A percentile compares a stretch with the other conserved stretches of the same genome.
These are phyloP conservation scores for Egretta garzetta DNA, from an alignment of 2,113 vertebrate species.

Conservation along the genomic window DNA sequence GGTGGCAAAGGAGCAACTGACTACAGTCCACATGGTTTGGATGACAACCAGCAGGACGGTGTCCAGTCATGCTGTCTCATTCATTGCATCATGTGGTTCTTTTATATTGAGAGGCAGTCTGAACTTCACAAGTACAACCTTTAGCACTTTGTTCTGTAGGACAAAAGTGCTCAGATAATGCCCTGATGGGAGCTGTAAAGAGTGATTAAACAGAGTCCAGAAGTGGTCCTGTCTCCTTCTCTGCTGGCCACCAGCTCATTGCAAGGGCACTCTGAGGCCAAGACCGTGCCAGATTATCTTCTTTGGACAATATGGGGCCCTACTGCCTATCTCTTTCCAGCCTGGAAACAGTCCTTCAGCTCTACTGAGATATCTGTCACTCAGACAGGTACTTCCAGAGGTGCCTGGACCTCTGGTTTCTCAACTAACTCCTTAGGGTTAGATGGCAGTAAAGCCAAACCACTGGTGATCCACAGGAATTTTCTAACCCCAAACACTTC, in stretches of 20 bases:
- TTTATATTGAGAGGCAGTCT: neutral
- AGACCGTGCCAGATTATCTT: neutral
- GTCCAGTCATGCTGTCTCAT: neutral
- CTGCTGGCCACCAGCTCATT: neutral
- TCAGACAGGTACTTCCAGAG: neutral
- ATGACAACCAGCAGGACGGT: neutral
- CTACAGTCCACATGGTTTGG: neutral
- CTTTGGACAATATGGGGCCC: neutral
- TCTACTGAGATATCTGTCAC: neutral
- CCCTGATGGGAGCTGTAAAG: neutral
- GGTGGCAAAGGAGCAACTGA: neutral
- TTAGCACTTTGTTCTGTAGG: neutral
- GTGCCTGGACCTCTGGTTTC: neutral
- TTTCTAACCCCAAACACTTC: neutral
- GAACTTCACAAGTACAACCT: neutral
- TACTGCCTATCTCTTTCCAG: neutral
- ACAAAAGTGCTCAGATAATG: neutral
- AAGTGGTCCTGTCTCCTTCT: neutral
- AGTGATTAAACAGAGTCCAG: neutral
- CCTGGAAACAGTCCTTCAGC: neutral
- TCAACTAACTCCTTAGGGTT: neutral
- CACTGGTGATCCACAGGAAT: neutral
- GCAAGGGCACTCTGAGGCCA: neutral
- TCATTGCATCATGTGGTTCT: neutral
- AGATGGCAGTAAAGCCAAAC: neutral